Evolutionary conservation across 2,113 vertebrate species (phyloP).

Genomic region (Ciconia stormi): DNA sequence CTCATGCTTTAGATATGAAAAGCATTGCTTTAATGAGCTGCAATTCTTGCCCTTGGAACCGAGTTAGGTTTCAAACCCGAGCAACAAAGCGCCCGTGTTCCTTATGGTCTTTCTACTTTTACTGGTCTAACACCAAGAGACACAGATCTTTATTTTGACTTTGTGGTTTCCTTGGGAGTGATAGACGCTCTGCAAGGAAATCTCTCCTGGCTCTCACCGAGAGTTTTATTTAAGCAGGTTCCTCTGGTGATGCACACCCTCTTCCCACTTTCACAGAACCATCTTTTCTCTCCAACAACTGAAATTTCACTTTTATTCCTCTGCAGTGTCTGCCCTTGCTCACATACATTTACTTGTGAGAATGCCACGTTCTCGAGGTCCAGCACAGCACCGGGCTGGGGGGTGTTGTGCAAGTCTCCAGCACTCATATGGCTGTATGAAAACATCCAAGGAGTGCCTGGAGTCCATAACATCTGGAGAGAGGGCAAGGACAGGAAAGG

Average conservation of each 20-base stretch:
- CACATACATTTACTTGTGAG: background rate
- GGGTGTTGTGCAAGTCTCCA: background rate
- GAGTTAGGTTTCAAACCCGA: background rate
- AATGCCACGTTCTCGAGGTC: background rate
- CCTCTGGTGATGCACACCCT: background rate
- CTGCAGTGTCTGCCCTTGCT: background rate
- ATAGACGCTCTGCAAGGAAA: background rate
- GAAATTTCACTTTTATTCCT: background rate
- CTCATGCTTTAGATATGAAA: background rate
- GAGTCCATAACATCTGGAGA: background rate
- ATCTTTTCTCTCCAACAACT: background rate
- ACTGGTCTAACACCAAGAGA: background rate
- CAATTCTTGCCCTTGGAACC: background rate
- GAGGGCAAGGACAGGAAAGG: background rate
- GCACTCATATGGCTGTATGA: background rate
- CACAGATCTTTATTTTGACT: background rate
- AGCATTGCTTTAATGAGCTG: background rate
- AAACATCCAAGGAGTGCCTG: background rate
- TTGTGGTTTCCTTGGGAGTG: background rate
- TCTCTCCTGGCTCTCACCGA: background rate
- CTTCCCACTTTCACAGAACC: background rate
- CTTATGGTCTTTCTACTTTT: background rate
- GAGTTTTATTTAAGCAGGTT: background rate
- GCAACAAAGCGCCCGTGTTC: background rate
- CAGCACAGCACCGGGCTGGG: background rate